These are phyloP conservation scores for Nannospalax galili DNA, from an alignment of 2,113 vertebrate genomes.

Conservation along the genomic window DNA sequence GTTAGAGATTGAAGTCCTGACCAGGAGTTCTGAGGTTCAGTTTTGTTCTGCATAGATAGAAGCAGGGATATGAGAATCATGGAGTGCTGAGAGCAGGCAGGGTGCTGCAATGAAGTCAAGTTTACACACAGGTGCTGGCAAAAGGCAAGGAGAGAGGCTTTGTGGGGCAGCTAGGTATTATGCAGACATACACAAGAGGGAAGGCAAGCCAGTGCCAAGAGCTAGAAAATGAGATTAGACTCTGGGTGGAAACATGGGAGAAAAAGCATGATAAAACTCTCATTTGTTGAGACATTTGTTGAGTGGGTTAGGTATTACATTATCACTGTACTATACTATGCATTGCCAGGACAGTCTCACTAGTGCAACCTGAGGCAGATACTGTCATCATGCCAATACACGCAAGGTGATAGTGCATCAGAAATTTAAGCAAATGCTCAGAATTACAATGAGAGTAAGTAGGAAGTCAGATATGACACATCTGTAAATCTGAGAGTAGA, in stretches of 20 bases:
- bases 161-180: background rate
- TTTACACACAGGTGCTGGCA: background rate
- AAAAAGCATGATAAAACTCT: background rate
- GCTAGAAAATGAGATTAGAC: slow-evolving; percentile 16
- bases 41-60: background rate
- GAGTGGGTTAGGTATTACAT: background rate
- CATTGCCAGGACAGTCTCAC: background rate
- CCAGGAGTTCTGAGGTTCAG: slow-evolving; percentile 21
- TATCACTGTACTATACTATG: background rate
- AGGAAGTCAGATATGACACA: background rate
- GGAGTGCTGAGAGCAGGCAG: background rate
- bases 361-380: slow-evolving; percentile 20
- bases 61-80: background rate
- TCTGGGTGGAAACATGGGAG: background rate
- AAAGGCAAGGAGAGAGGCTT: background rate
- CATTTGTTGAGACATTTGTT: background rate
- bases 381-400: background rate
- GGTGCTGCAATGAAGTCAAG: background rate
- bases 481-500: slow-evolving; percentile 23
- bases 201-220: background rate
- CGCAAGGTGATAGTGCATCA: slow-evolving; percentile 23
- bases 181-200: background rate
- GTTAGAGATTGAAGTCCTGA: background rate
- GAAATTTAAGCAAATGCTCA: slow-evolving; percentile 18
- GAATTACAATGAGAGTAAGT: background rate